A percentile compares a stretch with the other conserved stretches of the same genome.
Evolutionary conservation across 2,888 invertebrate genomes (phyloP).

Genomic region (Lithodes maja): DNA sequence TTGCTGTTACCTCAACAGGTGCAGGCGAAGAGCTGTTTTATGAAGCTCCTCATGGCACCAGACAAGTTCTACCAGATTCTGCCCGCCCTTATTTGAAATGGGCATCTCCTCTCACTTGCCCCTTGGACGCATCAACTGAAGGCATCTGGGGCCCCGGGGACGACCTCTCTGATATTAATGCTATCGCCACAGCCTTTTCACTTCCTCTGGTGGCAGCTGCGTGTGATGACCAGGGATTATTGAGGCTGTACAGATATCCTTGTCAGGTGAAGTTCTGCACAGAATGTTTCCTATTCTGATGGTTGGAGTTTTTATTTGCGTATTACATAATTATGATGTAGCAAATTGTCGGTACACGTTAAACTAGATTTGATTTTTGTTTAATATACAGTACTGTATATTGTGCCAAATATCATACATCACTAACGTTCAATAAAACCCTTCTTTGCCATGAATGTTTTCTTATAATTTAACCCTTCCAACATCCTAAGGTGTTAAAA

Average conservation of each 20-base stretch:
- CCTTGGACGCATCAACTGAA: slow-evolving; percentile 74
- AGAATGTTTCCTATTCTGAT: too few relatives aligned
- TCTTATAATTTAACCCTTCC: too few relatives aligned
- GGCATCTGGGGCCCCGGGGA: slow-evolving; percentile 76
- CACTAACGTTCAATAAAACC: too few relatives aligned
- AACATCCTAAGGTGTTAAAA: too few relatives aligned
- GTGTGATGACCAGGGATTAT: slow-evolving; percentile 75
- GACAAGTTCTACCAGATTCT: slow-evolving; percentile 72
- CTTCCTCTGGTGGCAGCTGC: slow-evolving; percentile 74
- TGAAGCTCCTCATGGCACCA: slow-evolving; percentile 75
- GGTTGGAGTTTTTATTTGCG: too few relatives aligned
- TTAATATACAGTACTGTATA: too few relatives aligned
- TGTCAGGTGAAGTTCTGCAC: slow-evolving; percentile 72
- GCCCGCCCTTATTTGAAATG: slow-evolving; percentile 46
- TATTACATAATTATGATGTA: too few relatives aligned
- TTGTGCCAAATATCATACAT: too few relatives aligned
- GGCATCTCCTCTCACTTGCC: slow-evolving; percentile 73
- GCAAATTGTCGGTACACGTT: too few relatives aligned
- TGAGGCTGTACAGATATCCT: slow-evolving; percentile 76
- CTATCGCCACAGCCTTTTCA: slow-evolving; percentile 72
- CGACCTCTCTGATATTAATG: slow-evolving; percentile 76
- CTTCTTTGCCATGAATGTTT: too few relatives aligned
- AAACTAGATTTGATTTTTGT: too few relatives aligned
- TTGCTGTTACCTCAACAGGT: too few relatives aligned
- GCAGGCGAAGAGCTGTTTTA: slow-evolving; percentile 76